Conservation (phyloP, 2,113 vertebrate genomes). For the Vicugna pacos region DNA sequence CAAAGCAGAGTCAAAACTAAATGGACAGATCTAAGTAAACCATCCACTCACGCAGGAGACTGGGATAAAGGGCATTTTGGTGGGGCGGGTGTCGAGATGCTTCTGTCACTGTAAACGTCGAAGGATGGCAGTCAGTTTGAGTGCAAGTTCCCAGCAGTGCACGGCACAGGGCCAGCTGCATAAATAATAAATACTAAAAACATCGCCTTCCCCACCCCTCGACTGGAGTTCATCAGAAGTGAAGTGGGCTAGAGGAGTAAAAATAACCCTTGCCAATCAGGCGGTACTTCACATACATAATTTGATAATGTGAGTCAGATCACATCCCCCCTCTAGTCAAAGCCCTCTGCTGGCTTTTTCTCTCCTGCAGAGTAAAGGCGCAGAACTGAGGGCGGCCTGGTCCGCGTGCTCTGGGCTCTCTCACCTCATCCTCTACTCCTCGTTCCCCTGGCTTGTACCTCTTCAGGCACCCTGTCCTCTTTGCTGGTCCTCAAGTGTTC, state of each 20-base stretch:
- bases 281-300: constrained; percentile 21
- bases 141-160: neutral
- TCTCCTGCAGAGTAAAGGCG: neutral
- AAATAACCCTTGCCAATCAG: constrained; percentile 63
- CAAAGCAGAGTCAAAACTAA: neutral
- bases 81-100: neutral
- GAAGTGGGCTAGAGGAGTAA: constrained; percentile 48
- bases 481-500: neutral
- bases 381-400: neutral
- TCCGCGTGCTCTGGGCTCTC: accelerated
- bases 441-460: neutral
- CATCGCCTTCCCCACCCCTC: neutral
- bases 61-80: neutral
- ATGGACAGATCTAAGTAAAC: neutral
- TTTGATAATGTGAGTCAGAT: constrained; percentile 26
- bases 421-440: neutral
- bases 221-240: constrained; percentile 30
- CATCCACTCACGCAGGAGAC: neutral
- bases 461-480: neutral
- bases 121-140: neutral
- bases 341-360: neutral
- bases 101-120: neutral
- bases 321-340: neutral
- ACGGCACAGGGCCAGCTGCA: neutral
- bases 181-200: neutral